Percentiles rank a stretch among this genome's conserved stretches.
Evolutionary conservation across 1,140 invertebrate genomes (phyloP).

Genomic region (Pectinophora gossypiella): DNA sequence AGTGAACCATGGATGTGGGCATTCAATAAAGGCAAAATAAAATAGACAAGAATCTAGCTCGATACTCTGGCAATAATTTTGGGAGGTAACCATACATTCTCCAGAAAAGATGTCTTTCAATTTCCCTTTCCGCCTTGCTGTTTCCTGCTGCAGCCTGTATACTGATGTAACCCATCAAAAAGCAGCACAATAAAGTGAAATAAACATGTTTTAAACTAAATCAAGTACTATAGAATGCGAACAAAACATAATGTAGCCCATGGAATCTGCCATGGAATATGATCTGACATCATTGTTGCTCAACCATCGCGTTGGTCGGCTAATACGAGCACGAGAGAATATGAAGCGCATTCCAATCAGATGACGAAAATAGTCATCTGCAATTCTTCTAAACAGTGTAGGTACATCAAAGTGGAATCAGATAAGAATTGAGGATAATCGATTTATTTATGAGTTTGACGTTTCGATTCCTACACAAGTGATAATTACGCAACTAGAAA

Average conservation of each 20-base stretch:
- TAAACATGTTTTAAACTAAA: constrained; percentile 54
- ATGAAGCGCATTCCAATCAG: background rate
- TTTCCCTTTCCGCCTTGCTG: constrained; percentile 83
- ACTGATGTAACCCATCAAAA: constrained; percentile 79
- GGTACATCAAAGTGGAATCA: constrained; percentile 52
- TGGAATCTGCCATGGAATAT: constrained; percentile 48
- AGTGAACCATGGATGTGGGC: background rate
- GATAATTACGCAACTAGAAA: constrained; percentile 68
- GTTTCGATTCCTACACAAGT: constrained; percentile 63
- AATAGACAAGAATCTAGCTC: background rate
- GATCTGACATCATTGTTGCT: constrained; percentile 35
- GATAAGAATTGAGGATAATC: constrained; percentile 72
- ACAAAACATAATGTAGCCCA: constrained; percentile 66
- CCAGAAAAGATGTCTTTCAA: constrained; percentile 86
- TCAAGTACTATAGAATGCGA: constrained; percentile 64
- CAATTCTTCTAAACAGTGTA: constrained; percentile 37
- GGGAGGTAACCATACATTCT: constrained; percentile 77
- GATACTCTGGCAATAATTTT: constrained; percentile 1
- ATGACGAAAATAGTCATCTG: constrained; percentile 38
- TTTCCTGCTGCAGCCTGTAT: constrained; percentile 82
- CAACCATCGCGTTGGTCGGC: background rate
- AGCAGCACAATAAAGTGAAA: constrained; percentile 77
- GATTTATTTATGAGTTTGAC: constrained; percentile 74
- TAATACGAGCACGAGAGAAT: background rate
- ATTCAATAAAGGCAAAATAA: constrained; percentile 1